Percentiles rank a stretch among this genome's conserved stretches.
phyloP scores from a whole-genome alignment of 2,113 vertebrate genomes.

The Talpa occidentalis region DNA sequence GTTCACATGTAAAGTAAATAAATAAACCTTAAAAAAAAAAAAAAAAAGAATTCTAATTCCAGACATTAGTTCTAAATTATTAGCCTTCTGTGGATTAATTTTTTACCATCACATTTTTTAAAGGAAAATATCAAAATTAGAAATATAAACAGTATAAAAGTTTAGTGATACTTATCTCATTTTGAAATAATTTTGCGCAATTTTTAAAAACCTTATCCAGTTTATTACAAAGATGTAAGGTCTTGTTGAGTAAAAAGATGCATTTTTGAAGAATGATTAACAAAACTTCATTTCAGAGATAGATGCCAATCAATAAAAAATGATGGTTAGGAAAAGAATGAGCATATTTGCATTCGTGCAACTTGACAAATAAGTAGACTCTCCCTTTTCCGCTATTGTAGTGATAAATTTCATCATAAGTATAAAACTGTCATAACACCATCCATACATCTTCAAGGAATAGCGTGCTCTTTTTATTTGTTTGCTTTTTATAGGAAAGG shows the following conservation, averaged over 20 bases:
- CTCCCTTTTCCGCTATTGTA: neutral
- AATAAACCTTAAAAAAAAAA: too few species aligned
- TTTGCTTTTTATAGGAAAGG: neutral
- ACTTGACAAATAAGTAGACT: neutral
- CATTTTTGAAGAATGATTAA: constrained; percentile 47
- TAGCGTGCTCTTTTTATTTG: neutral
- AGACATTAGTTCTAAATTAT: constrained; percentile 33
- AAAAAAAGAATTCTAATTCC: constrained; percentile 63
- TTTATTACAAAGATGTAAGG: constrained; percentile 58
- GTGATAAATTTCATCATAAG: neutral
- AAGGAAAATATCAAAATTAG: neutral
- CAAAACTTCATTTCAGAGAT: neutral
- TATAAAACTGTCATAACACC: neutral
- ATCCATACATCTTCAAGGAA: neutral
- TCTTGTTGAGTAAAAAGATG: neutral
- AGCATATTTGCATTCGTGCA: neutral
- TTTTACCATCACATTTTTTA: constrained; percentile 28
- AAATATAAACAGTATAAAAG: constrained; percentile 33
- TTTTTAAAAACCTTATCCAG: constrained; percentile 16
- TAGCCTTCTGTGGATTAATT: constrained; percentile 64
- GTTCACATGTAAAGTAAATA: too few species aligned
- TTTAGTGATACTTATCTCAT: constrained; percentile 34
- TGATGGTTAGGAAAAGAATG: neutral
- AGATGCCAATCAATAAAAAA: neutral
- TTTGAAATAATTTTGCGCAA: constrained; percentile 48